phyloP scores from a whole-genome alignment of 2,113 vertebrate species.

The Etheostoma cragini region DNA sequence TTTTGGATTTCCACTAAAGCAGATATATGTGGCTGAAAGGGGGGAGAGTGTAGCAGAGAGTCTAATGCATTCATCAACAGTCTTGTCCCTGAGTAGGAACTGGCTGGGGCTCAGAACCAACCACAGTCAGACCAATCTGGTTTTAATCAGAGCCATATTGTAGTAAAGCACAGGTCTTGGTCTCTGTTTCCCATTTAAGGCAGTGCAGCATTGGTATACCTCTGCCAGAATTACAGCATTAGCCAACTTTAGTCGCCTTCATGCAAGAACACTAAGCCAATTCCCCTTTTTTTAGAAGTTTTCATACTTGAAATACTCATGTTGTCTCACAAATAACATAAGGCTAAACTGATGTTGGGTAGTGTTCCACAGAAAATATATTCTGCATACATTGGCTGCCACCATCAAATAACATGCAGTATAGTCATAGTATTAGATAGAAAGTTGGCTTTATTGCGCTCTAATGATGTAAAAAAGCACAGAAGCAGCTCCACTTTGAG shows the following conservation, averaged over 20 bases:
- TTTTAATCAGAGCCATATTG: conserved; percentile 83
- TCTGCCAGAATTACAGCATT: conserved; percentile 75
- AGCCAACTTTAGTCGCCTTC: conserved; percentile 64
- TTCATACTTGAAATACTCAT: conserved; percentile 11
- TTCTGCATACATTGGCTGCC: not conserved
- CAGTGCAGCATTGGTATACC: conserved; percentile 71
- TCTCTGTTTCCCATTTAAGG: conserved; percentile 86
- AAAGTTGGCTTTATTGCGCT: not conserved
- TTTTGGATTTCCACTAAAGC: not conserved
- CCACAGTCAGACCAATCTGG: conserved; percentile 77
- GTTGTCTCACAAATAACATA: conserved; percentile 4
- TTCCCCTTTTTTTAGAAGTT: conserved; percentile 46
- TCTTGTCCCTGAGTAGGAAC: conserved; percentile 66
- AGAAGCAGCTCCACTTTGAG: not conserved
- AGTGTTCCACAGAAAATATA: not conserved
- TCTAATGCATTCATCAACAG: conserved; percentile 69
- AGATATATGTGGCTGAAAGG: conserved; percentile 27
- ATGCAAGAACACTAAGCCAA: conserved; percentile 71
- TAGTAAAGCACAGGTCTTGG: conserved; percentile 77
- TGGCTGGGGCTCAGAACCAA: conserved; percentile 72
- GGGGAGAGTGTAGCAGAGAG: conserved; percentile 12
- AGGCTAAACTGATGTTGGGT: conserved; percentile 6
- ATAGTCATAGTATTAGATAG: not conserved
- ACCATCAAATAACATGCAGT: not conserved
- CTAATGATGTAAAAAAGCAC: not conserved